Evolutionary conservation across 37 sponge, comb jelly and placozoan species (phyloP), one percentile per base, ranked within the genome.

Genomic region (Diacarnus erythraeanus): DNA sequence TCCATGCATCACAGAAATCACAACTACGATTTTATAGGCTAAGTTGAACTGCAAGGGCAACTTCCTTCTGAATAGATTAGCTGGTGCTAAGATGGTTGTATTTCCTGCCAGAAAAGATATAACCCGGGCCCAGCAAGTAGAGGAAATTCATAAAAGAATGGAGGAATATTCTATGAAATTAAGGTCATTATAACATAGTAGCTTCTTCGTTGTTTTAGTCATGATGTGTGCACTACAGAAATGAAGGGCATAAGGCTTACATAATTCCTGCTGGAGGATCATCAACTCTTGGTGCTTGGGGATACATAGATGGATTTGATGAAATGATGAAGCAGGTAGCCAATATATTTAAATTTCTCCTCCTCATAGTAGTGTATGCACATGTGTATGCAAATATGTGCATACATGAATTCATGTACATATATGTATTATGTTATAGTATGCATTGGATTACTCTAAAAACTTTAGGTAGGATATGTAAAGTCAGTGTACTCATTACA

Each of bases 321-420:
- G 95, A 95, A 76, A 75, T 94, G 79, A 69, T 87, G 57, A 74
- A 83, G 0, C 93, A 90, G 83, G 91, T 80, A n/a, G n/a, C n/a
- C n/a, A n/a, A n/a, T n/a, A n/a, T n/a, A n/a, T n/a, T n/a, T n/a
- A n/a, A n/a, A n/a, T n/a, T n/a, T n/a, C n/a, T n/a, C n/a, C n/a
- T n/a, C n/a, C n/a, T n/a, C n/a, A n/a, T n/a, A n/a, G n/a, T n/a
- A n/a, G n/a, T n/a, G n/a, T n/a, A n/a, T n/a, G 12, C 18, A 54
- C 18, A 12, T 54, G 18, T 54, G 57, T 18, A 21, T 54, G 57
- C 12, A 54, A 54, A 54, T 54, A 54, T 54, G 12, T 18, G 12
- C 57, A 18, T 54, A 18, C 18, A 18, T 21, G 18, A 18, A 54
- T 54, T 54, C 18, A 54, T 54, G 12, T 18, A 21, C 18, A 18